A percentile compares a stretch with the other conserved stretches of the same genome.
These are phyloP conservation scores for Nesometra sesokonis DNA, from an alignment of 35 echinoderm and acorn worm species.

Conservation along the genomic window DNA sequence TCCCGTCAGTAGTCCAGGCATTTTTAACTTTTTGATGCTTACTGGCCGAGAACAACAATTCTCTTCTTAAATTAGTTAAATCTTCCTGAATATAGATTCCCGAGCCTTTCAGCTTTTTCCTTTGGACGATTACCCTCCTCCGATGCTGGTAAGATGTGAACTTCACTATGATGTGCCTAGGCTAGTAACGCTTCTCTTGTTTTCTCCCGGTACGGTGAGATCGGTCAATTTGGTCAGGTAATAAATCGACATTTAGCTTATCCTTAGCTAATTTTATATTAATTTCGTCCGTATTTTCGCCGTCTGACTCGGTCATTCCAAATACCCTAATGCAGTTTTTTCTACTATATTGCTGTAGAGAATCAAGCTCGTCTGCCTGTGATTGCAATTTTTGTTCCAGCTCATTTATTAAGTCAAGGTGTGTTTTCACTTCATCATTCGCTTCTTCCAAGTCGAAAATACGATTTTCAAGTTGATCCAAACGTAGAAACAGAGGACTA, in stretches of 20 bases:
- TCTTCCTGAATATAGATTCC: not conserved
- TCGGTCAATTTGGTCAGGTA: not conserved
- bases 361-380: not conserved
- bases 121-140: not conserved
- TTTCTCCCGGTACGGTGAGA: not conserved
- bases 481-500: not conserved
- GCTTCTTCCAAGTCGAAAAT: not conserved
- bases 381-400: not conserved
- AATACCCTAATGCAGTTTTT: constrained; percentile 27
- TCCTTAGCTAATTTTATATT: constrained; percentile 5
- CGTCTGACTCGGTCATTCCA: constrained; percentile 14
- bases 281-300: constrained; percentile 25
- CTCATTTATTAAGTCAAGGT: not conserved
- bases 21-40: too few relatives aligned
- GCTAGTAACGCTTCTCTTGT: not conserved
- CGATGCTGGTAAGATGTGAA: not conserved
- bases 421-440: not conserved
- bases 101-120: constrained; percentile 11
- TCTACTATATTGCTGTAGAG: constrained; percentile 8
- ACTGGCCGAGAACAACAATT: too few relatives aligned
- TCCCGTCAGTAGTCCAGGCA: too few relatives aligned
- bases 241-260: not conserved
- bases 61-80: too few relatives aligned
- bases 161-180: constrained; percentile 7
- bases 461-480: not conserved